These are phyloP conservation scores for Pheosia tremula DNA, from an alignment of 2,888 invertebrate species.

Conservation along the genomic window DNA sequence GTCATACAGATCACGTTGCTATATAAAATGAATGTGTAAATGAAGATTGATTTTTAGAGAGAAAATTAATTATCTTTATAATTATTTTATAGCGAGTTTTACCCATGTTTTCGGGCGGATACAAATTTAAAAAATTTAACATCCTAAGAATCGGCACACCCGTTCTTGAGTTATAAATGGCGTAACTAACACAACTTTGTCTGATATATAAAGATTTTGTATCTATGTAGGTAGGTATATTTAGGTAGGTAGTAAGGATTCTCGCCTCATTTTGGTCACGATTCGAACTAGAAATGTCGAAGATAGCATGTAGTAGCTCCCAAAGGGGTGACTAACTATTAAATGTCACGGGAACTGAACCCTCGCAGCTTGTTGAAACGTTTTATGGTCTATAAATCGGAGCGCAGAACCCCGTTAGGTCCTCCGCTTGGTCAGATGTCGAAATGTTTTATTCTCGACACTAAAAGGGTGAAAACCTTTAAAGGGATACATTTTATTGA, in stretches of 20 bases:
- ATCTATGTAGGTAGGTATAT: too few species aligned
- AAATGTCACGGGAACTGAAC: slow-evolving; percentile 58
- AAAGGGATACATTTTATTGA: slow-evolving; percentile 36
- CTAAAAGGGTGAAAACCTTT: slow-evolving; percentile 43
- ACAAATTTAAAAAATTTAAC: too few species aligned
- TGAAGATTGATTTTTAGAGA: too few species aligned
- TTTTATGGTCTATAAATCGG: slow-evolving; percentile 74
- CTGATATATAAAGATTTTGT: too few species aligned
- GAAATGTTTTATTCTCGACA: slow-evolving; percentile 56
- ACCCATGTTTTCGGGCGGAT: too few species aligned
- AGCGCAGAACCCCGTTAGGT: slow-evolving; percentile 52
- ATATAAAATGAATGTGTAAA: too few species aligned
- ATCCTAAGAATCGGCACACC: too few species aligned
- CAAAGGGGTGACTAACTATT: slow-evolving; percentile 57
- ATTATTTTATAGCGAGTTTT: too few species aligned
- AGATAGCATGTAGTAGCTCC: slow-evolving; percentile 46
- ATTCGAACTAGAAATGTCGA: slow-evolving; percentile 27
- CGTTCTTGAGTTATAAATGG: too few species aligned
- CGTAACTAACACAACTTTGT: too few species aligned
- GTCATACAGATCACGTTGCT: too few species aligned
- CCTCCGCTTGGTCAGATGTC: slow-evolving; percentile 57
- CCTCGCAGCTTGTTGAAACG: slow-evolving; percentile 68
- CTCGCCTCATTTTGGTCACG: slow-evolving; percentile 11
- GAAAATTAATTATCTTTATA: too few species aligned
- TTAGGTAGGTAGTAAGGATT: background rate